These are phyloP conservation scores for Cherax destructor DNA, from an alignment of 1,140 invertebrate genomes.

Conservation along the genomic window DNA sequence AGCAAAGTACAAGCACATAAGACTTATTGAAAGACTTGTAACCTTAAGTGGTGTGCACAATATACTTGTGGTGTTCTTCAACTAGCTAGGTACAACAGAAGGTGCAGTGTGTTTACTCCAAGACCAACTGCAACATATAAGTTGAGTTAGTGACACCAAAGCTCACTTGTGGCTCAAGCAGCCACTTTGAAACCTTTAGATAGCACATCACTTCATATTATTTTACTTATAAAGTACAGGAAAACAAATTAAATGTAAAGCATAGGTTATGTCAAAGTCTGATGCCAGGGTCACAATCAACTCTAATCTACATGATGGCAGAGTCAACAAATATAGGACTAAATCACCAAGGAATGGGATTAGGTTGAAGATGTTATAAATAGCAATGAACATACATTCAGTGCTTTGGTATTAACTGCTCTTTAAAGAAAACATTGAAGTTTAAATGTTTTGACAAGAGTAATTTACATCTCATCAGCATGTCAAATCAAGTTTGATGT, in stretches of 20 bases:
- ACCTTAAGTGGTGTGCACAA: too few species aligned
- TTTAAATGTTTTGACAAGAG: too few species aligned
- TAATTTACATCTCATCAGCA: too few species aligned
- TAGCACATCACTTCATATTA: not conserved
- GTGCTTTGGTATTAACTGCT: too few species aligned
- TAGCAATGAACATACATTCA: too few species aligned
- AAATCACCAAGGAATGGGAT: conserved; percentile 18
- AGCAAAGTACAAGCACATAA: too few species aligned
- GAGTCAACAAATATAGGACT: conserved; percentile 13
- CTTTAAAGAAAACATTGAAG: too few species aligned
- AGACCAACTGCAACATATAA: conserved; percentile 55
- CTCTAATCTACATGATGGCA: conserved; percentile 29
- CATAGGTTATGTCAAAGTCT: conserved; percentile 3
- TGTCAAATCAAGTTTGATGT: too few species aligned
- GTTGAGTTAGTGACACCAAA: conserved; percentile 7
- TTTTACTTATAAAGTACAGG: conserved; percentile 20
- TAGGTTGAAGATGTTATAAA: not conserved
- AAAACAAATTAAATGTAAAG: not conserved
- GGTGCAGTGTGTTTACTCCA: conserved; percentile 52
- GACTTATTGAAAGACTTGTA: too few species aligned
- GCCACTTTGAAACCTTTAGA: conserved; percentile 18
- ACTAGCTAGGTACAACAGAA: not conserved
- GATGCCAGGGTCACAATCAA: conserved; percentile 22
- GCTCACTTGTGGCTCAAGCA: conserved; percentile 15
- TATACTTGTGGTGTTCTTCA: conserved; percentile 27